These are phyloP conservation scores for Micrasema longulum DNA, from an alignment of 1,140 invertebrate species.

Conservation along the genomic window DNA sequence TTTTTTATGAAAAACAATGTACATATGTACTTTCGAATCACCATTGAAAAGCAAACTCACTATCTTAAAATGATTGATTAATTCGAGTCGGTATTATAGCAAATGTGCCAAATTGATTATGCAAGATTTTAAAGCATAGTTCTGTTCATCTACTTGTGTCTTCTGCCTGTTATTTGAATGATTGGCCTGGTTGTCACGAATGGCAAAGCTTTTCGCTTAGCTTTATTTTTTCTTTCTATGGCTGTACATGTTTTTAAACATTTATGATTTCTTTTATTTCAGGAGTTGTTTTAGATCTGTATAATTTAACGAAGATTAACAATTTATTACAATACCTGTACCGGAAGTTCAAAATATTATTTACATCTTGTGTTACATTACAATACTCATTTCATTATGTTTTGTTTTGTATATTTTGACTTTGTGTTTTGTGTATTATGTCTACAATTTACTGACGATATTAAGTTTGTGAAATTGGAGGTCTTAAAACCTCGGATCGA, in stretches of 20 bases:
- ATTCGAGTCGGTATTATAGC: too few relatives aligned
- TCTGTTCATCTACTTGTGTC: slow-evolving; percentile 1
- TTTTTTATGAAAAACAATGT: too few relatives aligned
- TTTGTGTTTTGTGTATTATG: neutral
- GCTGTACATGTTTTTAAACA: neutral
- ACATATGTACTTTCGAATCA: too few relatives aligned
- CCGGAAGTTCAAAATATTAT: too few relatives aligned
- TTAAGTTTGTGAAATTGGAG: neutral
- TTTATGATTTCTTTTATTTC: slow-evolving; percentile 21
- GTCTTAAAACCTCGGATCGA: too few relatives aligned
- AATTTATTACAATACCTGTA: neutral
- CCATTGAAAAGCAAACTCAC: too few relatives aligned
- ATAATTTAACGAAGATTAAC: neutral
- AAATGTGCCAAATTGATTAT: neutral
- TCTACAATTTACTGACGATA: neutral
- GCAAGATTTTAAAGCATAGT: slow-evolving; percentile 14
- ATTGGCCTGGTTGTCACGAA: slow-evolving; percentile 23
- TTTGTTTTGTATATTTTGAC: too few relatives aligned
- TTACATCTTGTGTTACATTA: neutral
- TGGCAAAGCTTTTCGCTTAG: slow-evolving; percentile 41
- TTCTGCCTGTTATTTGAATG: slow-evolving; percentile 37
- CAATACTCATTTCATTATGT: neutral
- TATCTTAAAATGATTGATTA: too few relatives aligned
- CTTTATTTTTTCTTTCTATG: slow-evolving; percentile 20
- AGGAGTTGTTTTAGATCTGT: neutral